Evolutionary conservation across 2,888 invertebrate species (phyloP), one percentile per base, ranked within the genome.

Genomic region (Baronia brevicornis): DNA sequence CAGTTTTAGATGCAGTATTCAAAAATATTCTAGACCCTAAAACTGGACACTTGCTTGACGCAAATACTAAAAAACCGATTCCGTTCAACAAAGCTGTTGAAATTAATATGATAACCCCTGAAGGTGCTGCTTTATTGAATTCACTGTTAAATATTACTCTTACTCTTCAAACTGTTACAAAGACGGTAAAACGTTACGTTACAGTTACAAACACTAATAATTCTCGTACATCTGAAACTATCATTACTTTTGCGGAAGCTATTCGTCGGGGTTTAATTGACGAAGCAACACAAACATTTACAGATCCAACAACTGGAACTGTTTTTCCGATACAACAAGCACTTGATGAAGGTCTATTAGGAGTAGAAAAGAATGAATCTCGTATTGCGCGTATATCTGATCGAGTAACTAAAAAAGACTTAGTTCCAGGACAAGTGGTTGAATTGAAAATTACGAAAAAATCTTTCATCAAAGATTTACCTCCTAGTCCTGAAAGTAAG

Each of bases 41-140:
- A 69, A 91, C 93, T 12, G 97, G 96, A 4, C 91, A 94, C 68
- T 87, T 96, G 42, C 74, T 96, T 39, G 93, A 96, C 59, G 87
- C 91, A 8, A 80, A 86, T 41, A 89, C 88, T 22, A 89, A 89
- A 52, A 89, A 88, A 58, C 87, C 90, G 28, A 87, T 95, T 60
- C 92, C 95, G 41, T 87, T 95, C 38, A 92, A 95, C 55, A 91
- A 92, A 60, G 96, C 96, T 14, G 92, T 97, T 38, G 91, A 93
- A 66, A 89, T 91, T 35, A 92, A 93, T 55, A 86, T 95, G 52
- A 92, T 97, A 17, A 92, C 94, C 5, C 90, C 93, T 0, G 93
- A 94, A 71, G 96, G 96, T 36, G 96, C 96, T 25, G 90, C 94
- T 36, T 86, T 94, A 59, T 85, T 94, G 39, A 93, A 92, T 71